phyloP scores from a whole-genome alignment of 2,113 vertebrate genomes.

The Entomyzon cyanotis region DNA sequence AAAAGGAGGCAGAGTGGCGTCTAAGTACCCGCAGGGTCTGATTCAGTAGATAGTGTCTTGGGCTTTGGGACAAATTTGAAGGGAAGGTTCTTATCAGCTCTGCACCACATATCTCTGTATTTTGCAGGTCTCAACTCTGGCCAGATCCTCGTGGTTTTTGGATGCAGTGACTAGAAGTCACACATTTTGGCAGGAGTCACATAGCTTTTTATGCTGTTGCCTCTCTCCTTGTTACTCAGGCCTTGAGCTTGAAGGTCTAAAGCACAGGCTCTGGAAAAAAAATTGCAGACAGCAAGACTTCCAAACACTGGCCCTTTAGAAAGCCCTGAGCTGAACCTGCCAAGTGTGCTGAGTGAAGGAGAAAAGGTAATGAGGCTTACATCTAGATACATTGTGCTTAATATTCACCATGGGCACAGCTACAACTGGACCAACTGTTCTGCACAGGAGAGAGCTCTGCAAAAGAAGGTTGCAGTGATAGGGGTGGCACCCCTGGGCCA shows the following conservation, averaged over 20 bases:
- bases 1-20: conserved; percentile 62
- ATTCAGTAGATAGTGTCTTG: conserved; percentile 35
- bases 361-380: neutral
- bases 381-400: neutral
- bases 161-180: neutral
- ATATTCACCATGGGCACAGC: neutral
- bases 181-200: neutral
- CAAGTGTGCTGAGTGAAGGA: neutral
- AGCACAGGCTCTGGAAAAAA: neutral
- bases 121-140: neutral
- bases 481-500: neutral
- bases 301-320: neutral
- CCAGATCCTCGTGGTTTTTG: neutral
- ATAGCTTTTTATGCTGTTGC: neutral
- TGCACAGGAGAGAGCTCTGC: neutral
- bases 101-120: neutral
- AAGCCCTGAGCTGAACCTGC: neutral
- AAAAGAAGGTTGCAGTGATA: neutral
- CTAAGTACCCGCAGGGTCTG: conserved; percentile 1
- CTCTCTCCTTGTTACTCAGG: neutral
- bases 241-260: neutral
- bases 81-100: conserved; percentile 31
- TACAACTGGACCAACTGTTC: neutral
- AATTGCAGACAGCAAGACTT: neutral
- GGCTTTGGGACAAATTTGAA: conserved; percentile 33